Percentiles rank a stretch among this genome's conserved stretches.
Conservation (phyloP, 2,797 vertebrate species). For the Esox lucius region DNA sequence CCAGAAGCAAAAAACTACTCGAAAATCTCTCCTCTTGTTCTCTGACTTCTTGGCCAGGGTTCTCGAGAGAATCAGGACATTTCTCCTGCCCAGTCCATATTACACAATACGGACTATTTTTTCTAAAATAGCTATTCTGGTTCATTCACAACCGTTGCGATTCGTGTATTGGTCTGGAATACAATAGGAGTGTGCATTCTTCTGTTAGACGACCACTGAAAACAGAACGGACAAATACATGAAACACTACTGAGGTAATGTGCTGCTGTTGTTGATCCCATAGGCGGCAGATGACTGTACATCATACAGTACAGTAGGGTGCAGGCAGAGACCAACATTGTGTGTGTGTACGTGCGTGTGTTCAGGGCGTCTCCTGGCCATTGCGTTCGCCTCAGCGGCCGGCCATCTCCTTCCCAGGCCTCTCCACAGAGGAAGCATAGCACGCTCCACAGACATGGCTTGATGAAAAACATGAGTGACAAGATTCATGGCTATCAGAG, state of each 20-base stretch:
- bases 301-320: constrained; percentile 10
- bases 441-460: constrained; percentile 66
- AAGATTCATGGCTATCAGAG: constrained; percentile 79
- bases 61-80: constrained; percentile 54
- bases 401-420: constrained; percentile 58
- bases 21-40: constrained; percentile 51
- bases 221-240: constrained; percentile 8
- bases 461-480: constrained; percentile 83
- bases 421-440: constrained; percentile 35
- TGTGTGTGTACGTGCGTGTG: constrained; percentile 12
- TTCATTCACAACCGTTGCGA: constrained; percentile 36
- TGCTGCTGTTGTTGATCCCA: constrained; percentile 37
- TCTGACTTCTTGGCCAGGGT: constrained; percentile 46
- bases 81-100: constrained; percentile 47
- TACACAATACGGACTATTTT: constrained; percentile 48
- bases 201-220: constrained; percentile 34
- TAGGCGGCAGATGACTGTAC: constrained; percentile 11
- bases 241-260: constrained; percentile 34
- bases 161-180: constrained; percentile 51
- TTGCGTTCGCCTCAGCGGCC: constrained; percentile 60
- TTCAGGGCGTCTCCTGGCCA: constrained; percentile 55
- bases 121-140: constrained; percentile 14
- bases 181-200: constrained; percentile 49
- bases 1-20: constrained; percentile 57
- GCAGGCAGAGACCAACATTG: neutral